Base-by-base conservation (phyloP, 2,888 invertebrate genomes). In the Yponomeuta plumbellus region DNA sequence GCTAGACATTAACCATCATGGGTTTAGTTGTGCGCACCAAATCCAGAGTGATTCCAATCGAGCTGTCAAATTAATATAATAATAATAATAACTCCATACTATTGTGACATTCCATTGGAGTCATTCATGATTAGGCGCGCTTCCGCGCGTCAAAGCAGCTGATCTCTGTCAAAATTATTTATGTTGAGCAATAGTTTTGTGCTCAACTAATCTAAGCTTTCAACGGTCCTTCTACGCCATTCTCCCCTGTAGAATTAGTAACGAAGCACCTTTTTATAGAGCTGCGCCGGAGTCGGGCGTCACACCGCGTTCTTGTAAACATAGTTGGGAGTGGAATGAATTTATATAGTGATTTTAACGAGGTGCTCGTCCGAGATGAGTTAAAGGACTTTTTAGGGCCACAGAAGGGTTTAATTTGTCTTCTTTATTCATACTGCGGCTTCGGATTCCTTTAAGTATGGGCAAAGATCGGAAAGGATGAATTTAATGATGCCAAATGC, bases 191-290 rank as follows among this genome's bases (percentile, higher is more conserved):
- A 34, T 0, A 34, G 34, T 34, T 34, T 34, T 34, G 1, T 34
- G 8, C 34, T 2, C 26, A 10, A 8, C 1, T 34, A 5, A 34
- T 34, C 34, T 34, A 5, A 4, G 1, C 44, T 52, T 17, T 13
- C 44, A 3, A 17, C 44, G 44, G 44, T 13, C 44, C 44, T 52
- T 52, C 44, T 52, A 52, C 17, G 17, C 17, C 44, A 1, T 6
- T 17, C 17, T 17, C 44, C 17, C 44, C 44, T 52, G 17, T 73
- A 75, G 78, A 77, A 80, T 80, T 80, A 78, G 82, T 81, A 81
- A 83, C 83, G 85, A 83, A 86, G 84, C 80, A 80, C 87, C 89
- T 90, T 89, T 90, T 89, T 90, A 88, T 90, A 90, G 89, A 82
- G 75, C 84, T 79, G 78, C 78, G 81, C 75, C 81, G 79, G 76